phyloP scores from a whole-genome alignment of 2,797 vertebrate genomes.

The Falco rusticolus region DNA sequence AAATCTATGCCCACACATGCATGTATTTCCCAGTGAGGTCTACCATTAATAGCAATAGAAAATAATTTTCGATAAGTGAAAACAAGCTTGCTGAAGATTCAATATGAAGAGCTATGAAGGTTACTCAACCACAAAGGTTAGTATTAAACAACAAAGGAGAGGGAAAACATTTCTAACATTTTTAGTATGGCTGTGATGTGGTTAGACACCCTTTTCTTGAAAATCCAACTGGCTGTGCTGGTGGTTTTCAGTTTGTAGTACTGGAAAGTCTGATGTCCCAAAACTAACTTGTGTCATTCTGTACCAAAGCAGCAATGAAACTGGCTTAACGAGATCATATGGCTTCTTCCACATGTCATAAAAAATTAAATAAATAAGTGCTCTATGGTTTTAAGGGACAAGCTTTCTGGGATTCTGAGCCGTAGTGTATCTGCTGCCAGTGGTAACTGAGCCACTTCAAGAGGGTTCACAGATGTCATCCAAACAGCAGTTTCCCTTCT shows the following conservation, averaged over 20 bases:
- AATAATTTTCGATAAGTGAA: neutral
- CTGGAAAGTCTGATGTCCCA: neutral
- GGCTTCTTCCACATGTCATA: neutral
- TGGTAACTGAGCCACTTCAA: neutral
- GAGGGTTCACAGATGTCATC: neutral
- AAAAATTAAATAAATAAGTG: too few species aligned
- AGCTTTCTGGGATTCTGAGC: neutral
- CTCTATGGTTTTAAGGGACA: neutral
- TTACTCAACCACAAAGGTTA: too few species aligned
- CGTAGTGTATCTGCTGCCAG: neutral
- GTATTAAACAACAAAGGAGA: neutral
- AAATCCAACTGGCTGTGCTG: neutral
- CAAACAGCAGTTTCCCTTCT: neutral
- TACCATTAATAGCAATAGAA: neutral
- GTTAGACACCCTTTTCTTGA: neutral
- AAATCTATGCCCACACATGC: neutral
- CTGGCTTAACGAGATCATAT: neutral
- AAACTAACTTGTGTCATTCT: neutral
- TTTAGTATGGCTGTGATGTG: neutral
- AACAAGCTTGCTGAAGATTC: neutral
- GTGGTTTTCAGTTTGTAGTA: neutral
- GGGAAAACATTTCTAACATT: neutral
- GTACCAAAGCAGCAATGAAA: neutral
- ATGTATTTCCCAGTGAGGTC: neutral
- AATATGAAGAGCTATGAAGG: neutral